Percentiles rank a stretch among this genome's conserved stretches.
phyloP scores from a whole-genome alignment of 2,888 invertebrate species.

The Sclerodermus sp. region DNA sequence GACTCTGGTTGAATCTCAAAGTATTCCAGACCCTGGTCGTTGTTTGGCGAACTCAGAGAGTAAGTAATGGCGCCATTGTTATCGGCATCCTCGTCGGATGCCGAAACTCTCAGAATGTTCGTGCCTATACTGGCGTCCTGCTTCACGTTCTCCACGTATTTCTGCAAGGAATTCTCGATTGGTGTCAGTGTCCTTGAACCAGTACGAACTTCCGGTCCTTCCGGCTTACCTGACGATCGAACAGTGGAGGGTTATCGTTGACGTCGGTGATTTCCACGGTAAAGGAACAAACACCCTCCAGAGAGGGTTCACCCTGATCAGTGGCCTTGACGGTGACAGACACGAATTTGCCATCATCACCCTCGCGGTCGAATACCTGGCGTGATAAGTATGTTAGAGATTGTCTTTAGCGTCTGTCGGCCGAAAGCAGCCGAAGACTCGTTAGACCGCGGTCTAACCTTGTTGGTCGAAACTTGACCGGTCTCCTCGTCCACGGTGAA shows the following conservation, averaged over 20 bases:
- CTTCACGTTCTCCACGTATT: conserved; percentile 96
- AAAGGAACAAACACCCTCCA: conserved; percentile 98
- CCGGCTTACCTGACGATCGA: conserved; percentile 84
- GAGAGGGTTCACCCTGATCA: conserved; percentile 96
- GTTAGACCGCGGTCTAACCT: conserved; percentile 62
- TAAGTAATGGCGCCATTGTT: conserved; percentile 95
- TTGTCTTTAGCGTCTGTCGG: too few species aligned
- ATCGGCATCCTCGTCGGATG: conserved; percentile 96
- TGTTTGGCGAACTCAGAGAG: conserved; percentile 85
- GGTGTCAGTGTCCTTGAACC: background rate
- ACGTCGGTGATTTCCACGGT: conserved; percentile 97
- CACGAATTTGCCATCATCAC: conserved; percentile 94
- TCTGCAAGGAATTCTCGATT: conserved; percentile 64
- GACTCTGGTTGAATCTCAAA: conserved; percentile 96
- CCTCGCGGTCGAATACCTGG: conserved; percentile 91
- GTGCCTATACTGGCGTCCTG: conserved; percentile 95
- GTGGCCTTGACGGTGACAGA: conserved; percentile 97
- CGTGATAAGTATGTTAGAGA: too few species aligned
- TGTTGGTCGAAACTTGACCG: conserved; percentile 92
- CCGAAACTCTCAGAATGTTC: conserved; percentile 90
- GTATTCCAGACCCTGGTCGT: conserved; percentile 82
- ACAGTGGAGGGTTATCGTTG: conserved; percentile 94
- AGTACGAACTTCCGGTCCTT: background rate
- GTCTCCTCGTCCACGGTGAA: conserved; percentile 95
- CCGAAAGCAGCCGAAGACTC: too few species aligned